phyloP scores from a whole-genome alignment of 2,888 invertebrate genomes.

The Drosophila pullipes region DNA sequence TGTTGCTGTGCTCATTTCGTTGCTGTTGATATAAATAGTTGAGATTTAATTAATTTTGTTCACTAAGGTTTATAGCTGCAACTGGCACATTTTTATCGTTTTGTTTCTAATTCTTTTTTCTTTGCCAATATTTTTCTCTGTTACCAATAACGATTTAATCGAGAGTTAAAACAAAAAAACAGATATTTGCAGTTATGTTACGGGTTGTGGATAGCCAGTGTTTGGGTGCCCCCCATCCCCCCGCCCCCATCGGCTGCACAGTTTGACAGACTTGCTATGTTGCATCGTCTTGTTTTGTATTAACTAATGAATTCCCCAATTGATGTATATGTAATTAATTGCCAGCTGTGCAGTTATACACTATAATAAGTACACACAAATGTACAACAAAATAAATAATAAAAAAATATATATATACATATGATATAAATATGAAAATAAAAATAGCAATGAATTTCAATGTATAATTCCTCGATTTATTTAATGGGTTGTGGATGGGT shows the following conservation, averaged over 20 bases:
- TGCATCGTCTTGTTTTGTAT: constrained; percentile 32
- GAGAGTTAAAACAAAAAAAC: not conserved
- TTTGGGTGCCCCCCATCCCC: not conserved
- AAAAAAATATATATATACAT: constrained; percentile 25
- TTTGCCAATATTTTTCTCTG: not conserved
- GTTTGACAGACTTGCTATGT: constrained; percentile 23
- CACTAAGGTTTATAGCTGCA: constrained; percentile 49
- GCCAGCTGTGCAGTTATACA: constrained; percentile 56
- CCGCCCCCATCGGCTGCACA: not conserved
- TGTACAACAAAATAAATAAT: constrained; percentile 33
- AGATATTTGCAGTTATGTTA: constrained; percentile 2
- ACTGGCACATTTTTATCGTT: constrained; percentile 35
- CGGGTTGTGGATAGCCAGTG: constrained; percentile 8
- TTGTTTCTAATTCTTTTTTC: not conserved
- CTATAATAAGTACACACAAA: constrained; percentile 42
- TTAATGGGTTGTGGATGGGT: not conserved
- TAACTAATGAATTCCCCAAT: constrained; percentile 31
- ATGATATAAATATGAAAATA: constrained; percentile 49
- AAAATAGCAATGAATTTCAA: constrained; percentile 58
- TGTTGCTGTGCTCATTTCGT: constrained; percentile 48
- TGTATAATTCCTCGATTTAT: constrained; percentile 20
- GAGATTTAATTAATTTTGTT: constrained; percentile 33
- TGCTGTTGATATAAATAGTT: constrained; percentile 45
- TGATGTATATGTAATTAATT: constrained; percentile 41
- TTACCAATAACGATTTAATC: not conserved